Base-by-base conservation (phyloP, 1,140 invertebrate species). In the Drosophila tani region DNA sequence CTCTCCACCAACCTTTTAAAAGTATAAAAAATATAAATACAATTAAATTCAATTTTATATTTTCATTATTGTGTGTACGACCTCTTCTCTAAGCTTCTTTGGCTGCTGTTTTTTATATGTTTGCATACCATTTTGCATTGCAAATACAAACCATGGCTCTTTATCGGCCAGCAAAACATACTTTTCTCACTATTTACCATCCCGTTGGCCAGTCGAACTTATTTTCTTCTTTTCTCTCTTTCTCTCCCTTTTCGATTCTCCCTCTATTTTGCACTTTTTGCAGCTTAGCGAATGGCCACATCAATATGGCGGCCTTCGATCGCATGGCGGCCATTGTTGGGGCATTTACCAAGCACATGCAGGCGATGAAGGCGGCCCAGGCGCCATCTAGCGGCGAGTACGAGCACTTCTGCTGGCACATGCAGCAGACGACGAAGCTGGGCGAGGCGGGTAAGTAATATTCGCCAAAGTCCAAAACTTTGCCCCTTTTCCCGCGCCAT, bases 301-400 rank as follows among this genome's bases (percentile, higher is more conserved):
- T 93, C 82, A 93, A 93, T 83, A 81, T 93, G 71, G 81, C 64
- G 76, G 92, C 92, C 75, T 93, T 93, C 73, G 88, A 92, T 90
- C 82, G 90, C 17, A 81, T 93, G 84, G 92, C 91, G 35, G 91
- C 92, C 60, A 92, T 93, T 75, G 92, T 93, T 46, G 87, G 87
- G 21, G 92, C 92, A 15, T 93, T 92, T 35, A 92, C 91, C 49
- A 92, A 83, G 49, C 92, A 92, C 74, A 92, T 93, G 92, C 78
- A 79, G 62, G 66, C 82, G 5, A 82, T 91, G 57, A 92, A 92
- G 60, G 51, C 67, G 47, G 47, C 57, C 38, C 50, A 68, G 59
- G 45, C 77, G 78, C 68, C 83, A 56, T 63, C 81, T 70, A 74
- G 64, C 74, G 86, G 90, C n/a, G 91, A 92, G 69, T 92, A 91